Evolutionary conservation across 1,140 invertebrate species (phyloP), one percentile per base, ranked within the genome.

Genomic region (Lasioglossum albipes): DNA sequence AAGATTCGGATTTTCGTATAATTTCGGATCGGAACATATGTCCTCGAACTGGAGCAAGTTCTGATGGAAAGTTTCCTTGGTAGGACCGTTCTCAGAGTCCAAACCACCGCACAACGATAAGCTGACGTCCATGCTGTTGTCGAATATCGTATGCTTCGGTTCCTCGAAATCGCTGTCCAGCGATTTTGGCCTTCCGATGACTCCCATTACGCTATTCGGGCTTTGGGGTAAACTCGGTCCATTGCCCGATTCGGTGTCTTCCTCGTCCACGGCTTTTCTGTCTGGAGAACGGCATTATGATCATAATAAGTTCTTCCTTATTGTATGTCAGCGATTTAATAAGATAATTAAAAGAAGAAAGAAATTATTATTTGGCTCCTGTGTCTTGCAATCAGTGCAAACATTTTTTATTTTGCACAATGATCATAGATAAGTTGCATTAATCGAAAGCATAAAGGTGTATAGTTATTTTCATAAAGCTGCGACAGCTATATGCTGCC

Each of bases 221-320:
- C 97, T 99, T 89, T 99, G 98, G 2, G 98, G 97, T 72, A 99
- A 93, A 42, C 98, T 99, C 13, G 97, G 96, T 9, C 98, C 98
- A 90, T 98, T 98, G 62, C 98, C 98, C 68, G 98, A 99, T 93
- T 99, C 98, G 71, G 96, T 96, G 94, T 99, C 98, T 90, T 98
- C 98, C 91, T 99, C 98, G 45, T 95, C 95, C 20, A 84, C 70
- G 41, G 73, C 76, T 90, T 93, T 93, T 84, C 82, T 84, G 84
- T 91, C 91, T 91, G 61, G 85, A 79, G 27, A 54, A 78, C 2
- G 52, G 45, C n/a, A 20, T 20, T 54, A 54, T 3, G 13, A 18
- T 54, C 16, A 6, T 13, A 54, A 16, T 16, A 18, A 36, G 36
- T 36, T 54, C 18, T 16, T 54, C 4, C 20, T n/a, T 22, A 9